Evolutionary conservation across 2,113 vertebrate species (phyloP).

Genomic region (Pluvialis apricaria): DNA sequence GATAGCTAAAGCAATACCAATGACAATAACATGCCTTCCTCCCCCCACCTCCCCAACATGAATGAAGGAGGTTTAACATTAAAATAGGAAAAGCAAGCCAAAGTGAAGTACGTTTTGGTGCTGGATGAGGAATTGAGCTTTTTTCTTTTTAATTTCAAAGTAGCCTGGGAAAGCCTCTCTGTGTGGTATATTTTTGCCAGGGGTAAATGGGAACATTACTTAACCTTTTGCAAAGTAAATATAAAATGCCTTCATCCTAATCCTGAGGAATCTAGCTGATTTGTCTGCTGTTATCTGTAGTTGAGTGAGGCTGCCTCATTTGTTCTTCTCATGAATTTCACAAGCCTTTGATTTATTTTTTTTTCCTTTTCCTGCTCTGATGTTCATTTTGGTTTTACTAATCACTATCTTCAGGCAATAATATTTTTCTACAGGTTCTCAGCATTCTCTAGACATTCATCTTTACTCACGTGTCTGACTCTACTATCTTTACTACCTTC

Average conservation of each 20-base stretch:
- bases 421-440: neutral
- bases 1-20: neutral
- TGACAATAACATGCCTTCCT: neutral
- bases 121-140: neutral
- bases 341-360: neutral
- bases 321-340: neutral
- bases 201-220: neutral
- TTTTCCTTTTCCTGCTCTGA: neutral
- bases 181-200: neutral
- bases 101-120: neutral
- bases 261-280: neutral
- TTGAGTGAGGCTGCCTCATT: neutral
- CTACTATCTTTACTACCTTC: neutral
- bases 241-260: neutral
- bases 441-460: neutral
- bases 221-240: neutral
- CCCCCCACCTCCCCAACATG: too few species aligned
- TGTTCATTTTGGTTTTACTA: constrained; percentile 15
- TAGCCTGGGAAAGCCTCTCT: neutral
- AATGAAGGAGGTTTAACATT: neutral
- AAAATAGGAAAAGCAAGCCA: neutral
- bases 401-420: neutral
- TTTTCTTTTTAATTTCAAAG: neutral
- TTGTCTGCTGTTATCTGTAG: neutral
- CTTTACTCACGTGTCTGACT: neutral